These are phyloP conservation scores for Danio jaintianensis DNA, from an alignment of 2,797 vertebrate species.

Conservation along the genomic window DNA sequence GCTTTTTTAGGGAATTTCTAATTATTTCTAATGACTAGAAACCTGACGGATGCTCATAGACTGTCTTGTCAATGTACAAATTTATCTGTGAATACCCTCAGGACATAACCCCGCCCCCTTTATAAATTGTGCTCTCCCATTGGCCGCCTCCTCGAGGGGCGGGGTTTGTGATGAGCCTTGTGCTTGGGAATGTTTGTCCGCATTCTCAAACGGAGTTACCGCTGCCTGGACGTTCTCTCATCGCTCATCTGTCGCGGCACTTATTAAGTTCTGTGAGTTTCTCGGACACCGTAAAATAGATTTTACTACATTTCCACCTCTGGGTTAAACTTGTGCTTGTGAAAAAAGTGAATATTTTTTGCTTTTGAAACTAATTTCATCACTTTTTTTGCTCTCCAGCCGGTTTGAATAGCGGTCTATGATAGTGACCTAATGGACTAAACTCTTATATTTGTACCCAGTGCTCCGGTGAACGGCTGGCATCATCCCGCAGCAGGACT, in stretches of 20 bases:
- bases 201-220: slow-evolving; percentile 57
- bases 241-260: neutral
- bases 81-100: neutral
- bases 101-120: slow-evolving; percentile 13
- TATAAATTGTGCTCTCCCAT: slow-evolving; percentile 46
- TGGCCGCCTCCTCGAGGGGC: slow-evolving; percentile 63
- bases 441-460: neutral
- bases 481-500: slow-evolving; percentile 28
- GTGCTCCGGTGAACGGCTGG: slow-evolving; percentile 14
- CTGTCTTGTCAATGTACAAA: neutral
- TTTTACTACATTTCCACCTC: neutral
- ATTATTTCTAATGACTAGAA: too few species aligned
- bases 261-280: slow-evolving; percentile 25
- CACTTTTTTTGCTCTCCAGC: too few species aligned
- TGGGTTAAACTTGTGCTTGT: neutral
- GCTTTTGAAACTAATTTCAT: neutral
- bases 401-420: neutral
- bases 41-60: too few species aligned
- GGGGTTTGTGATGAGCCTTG: slow-evolving; percentile 55
- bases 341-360: too few species aligned
- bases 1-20: too few species aligned
- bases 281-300: neutral
- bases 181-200: slow-evolving; percentile 68
- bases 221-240: neutral
- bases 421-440: slow-evolving; percentile 48